These are phyloP conservation scores for Cosmia pyralina DNA, from an alignment of 2,888 invertebrate species.

Conservation along the genomic window DNA sequence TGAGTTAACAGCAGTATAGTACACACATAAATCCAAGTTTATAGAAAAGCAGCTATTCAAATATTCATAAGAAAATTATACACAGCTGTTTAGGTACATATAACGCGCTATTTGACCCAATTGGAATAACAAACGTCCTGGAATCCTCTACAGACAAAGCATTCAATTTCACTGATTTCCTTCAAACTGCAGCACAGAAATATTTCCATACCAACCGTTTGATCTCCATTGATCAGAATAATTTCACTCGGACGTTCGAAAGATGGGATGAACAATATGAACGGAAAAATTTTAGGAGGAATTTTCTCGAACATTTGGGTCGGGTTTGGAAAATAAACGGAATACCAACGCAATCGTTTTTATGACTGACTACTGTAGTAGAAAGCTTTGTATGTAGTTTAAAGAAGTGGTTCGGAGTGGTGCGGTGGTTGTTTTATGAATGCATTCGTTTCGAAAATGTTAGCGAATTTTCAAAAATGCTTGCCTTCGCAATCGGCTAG, in stretches of 20 bases:
- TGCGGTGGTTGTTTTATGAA: neutral
- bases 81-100: constrained; percentile 20
- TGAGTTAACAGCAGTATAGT: too few relatives aligned
- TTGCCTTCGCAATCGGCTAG: neutral
- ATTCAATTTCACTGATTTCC: constrained; percentile 51
- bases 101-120: constrained; percentile 36
- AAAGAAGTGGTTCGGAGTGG: neutral
- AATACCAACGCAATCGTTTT: constrained; percentile 10
- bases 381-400: neutral
- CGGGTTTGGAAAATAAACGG: constrained; percentile 6
- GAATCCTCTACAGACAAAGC: constrained; percentile 37
- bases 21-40: neutral
- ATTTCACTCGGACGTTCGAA: constrained; percentile 51
- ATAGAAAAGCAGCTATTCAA: neutral
- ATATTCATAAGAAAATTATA: constrained; percentile 1
- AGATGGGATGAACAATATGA: constrained; percentile 55
- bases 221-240: constrained; percentile 61
- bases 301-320: constrained; percentile 30
- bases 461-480: neutral
- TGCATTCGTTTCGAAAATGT: neutral
- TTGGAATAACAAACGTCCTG: constrained; percentile 38
- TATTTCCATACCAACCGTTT: constrained; percentile 60
- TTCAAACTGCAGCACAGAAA: constrained; percentile 46
- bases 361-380: constrained; percentile 21
- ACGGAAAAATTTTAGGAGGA: constrained; percentile 39